These are phyloP conservation scores for Rhyacophila brunnea DNA, from an alignment of 1,140 invertebrate genomes.

Conservation along the genomic window DNA sequence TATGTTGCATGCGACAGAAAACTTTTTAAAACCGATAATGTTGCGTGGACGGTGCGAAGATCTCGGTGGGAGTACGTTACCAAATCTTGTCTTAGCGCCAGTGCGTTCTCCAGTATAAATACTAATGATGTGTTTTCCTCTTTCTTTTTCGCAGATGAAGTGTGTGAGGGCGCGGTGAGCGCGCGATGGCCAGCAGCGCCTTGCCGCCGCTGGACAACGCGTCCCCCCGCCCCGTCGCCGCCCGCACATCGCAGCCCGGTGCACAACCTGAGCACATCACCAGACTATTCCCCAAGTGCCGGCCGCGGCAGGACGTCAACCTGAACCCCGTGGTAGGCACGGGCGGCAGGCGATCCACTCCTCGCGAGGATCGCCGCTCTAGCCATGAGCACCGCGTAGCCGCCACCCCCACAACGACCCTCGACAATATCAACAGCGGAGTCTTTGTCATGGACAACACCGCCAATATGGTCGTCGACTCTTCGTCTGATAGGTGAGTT, in stretches of 20 bases:
- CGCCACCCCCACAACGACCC: slow-evolving; percentile 15
- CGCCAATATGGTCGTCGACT: slow-evolving; percentile 34
- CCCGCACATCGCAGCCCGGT: slow-evolving; percentile 49
- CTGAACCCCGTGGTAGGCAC: slow-evolving; percentile 57
- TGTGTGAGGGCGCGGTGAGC: slow-evolving; percentile 13
- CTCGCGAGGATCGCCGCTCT: slow-evolving; percentile 12
- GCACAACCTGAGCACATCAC: slow-evolving; percentile 70
- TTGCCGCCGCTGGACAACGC: slow-evolving; percentile 37
- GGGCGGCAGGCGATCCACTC: slow-evolving; percentile 32
- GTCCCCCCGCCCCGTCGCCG: slow-evolving; percentile 32
- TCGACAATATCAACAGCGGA: neutral
- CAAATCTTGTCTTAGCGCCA: too few species aligned
- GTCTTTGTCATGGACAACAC: slow-evolving; percentile 18
- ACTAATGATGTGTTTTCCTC: too few species aligned
- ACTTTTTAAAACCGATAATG: too few species aligned
- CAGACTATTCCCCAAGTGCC: slow-evolving; percentile 79
- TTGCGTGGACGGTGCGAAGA: too few species aligned
- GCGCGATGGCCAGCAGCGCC: slow-evolving; percentile 43
- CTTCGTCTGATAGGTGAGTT: slow-evolving; percentile 14
- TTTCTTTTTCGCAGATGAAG: slow-evolving; percentile 19
- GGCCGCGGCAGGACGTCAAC: slow-evolving; percentile 63
- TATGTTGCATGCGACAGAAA: too few species aligned
- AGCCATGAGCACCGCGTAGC: slow-evolving; percentile 9
- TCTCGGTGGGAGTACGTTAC: too few species aligned
- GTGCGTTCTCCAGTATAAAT: too few species aligned